Percentiles rank a stretch among this genome's conserved stretches.
Conservation (phyloP, 2,113 vertebrate species). For the Micronisus gabar region DNA sequence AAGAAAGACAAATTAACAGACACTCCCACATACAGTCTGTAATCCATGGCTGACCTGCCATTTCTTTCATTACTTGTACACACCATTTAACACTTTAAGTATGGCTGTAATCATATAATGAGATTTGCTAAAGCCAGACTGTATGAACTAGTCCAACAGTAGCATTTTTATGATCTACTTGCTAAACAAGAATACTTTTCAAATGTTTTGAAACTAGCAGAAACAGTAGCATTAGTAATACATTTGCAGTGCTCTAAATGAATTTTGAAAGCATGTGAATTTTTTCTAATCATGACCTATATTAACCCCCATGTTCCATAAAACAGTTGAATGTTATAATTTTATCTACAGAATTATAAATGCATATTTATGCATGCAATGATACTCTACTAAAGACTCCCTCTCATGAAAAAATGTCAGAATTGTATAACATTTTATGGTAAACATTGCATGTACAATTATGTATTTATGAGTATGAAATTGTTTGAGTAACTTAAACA, state of each 20-base stretch:
- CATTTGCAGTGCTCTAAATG: background rate
- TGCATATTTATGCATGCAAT: background rate
- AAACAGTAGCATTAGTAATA: background rate
- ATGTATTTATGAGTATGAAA: background rate
- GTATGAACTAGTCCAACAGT: background rate
- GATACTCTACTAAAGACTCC: background rate
- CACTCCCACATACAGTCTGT: background rate
- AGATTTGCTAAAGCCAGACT: constrained; percentile 42
- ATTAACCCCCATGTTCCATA: background rate
- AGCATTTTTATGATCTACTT: background rate
- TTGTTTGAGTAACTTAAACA: background rate
- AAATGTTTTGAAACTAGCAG: background rate
- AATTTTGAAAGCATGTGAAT: background rate
- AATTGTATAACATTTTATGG: background rate
- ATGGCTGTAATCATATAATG: constrained; percentile 31
- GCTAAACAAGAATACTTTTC: background rate
- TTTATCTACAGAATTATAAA: background rate
- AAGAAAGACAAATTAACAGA: background rate
- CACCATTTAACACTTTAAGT: background rate
- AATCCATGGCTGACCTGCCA: background rate
- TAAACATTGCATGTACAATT: background rate
- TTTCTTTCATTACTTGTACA: background rate
- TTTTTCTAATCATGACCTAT: background rate
- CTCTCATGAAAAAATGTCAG: background rate
- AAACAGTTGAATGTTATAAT: background rate